Percentiles rank a stretch among this genome's conserved stretches.
Evolutionary conservation across 1,140 invertebrate genomes (phyloP).

Genomic region (Tetragnatha versicolor): DNA sequence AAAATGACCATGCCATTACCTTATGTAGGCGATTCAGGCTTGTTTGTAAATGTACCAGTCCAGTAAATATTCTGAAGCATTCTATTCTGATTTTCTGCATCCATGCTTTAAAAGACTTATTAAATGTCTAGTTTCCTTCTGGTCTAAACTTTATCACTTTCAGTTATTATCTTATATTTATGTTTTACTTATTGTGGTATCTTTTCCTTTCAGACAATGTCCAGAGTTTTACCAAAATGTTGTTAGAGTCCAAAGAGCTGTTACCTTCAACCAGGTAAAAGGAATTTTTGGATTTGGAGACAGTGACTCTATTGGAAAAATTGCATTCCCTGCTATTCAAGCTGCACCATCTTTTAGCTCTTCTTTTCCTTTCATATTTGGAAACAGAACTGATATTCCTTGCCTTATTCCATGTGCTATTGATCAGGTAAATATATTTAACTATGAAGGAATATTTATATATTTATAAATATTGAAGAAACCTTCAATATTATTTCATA

Average conservation of each 20-base stretch:
- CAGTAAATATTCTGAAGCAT: too few relatives aligned
- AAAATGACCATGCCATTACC: too few relatives aligned
- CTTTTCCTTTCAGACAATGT: conserved; percentile 71
- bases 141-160: background rate
- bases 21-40: too few relatives aligned
- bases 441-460: too few relatives aligned
- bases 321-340: conserved; percentile 94
- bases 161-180: too few relatives aligned
- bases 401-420: conserved; percentile 98
- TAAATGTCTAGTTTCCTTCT: background rate
- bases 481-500: too few relatives aligned
- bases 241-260: conserved; percentile 76
- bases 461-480: too few relatives aligned
- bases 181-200: background rate
- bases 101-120: too few relatives aligned
- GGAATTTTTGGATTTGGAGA: conserved; percentile 98
- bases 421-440: conserved; percentile 81
- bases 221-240: conserved; percentile 93
- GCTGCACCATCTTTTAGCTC: conserved; percentile 93
- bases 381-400: conserved; percentile 77
- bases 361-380: conserved; percentile 96
- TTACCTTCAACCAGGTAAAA: conserved; percentile 91
- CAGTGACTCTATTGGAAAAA: conserved; percentile 94
- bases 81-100: too few relatives aligned
- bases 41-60: too few relatives aligned